These are phyloP conservation scores for Troglohyphantes excavatus DNA, from an alignment of 2,888 invertebrate genomes.

Conservation along the genomic window DNA sequence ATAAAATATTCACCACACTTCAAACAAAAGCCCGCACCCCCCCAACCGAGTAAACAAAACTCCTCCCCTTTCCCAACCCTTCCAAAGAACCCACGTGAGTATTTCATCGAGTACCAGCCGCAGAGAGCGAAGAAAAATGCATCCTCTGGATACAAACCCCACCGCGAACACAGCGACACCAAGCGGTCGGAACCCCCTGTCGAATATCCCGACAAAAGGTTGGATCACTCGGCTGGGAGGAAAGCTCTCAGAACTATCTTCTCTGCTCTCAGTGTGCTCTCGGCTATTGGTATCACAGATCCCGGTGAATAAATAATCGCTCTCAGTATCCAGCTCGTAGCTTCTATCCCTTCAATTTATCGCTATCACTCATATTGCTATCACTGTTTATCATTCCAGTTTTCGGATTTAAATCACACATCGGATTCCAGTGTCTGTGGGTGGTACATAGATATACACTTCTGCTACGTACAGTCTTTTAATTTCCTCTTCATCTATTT, in stretches of 20 bases:
- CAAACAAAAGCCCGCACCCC: conserved; percentile 7
- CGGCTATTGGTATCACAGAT: background rate
- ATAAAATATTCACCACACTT: background rate
- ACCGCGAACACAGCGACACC: conserved; percentile 19
- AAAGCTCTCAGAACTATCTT: conserved; percentile 6
- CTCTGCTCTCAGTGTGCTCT: background rate
- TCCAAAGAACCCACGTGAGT: conserved; percentile 19
- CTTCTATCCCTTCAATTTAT: background rate
- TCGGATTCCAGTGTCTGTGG: too few species aligned
- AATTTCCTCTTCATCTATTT: background rate
- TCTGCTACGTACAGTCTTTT: background rate
- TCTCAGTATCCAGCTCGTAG: background rate
- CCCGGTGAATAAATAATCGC: conserved; percentile 20
- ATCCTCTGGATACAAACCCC: background rate
- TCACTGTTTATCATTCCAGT: background rate
- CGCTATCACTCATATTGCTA: background rate
- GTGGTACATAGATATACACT: too few species aligned
- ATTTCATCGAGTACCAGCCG: background rate
- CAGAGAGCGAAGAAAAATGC: conserved; percentile 17
- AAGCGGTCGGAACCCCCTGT: conserved; percentile 30
- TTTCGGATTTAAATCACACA: background rate
- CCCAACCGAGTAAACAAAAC: conserved; percentile 10
- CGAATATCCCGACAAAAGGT: conserved; percentile 50
- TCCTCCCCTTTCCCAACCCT: background rate
- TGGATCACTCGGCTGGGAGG: conserved; percentile 30